phyloP scores from a whole-genome alignment of 2,888 invertebrate genomes.

The Uloborus plumipes region DNA sequence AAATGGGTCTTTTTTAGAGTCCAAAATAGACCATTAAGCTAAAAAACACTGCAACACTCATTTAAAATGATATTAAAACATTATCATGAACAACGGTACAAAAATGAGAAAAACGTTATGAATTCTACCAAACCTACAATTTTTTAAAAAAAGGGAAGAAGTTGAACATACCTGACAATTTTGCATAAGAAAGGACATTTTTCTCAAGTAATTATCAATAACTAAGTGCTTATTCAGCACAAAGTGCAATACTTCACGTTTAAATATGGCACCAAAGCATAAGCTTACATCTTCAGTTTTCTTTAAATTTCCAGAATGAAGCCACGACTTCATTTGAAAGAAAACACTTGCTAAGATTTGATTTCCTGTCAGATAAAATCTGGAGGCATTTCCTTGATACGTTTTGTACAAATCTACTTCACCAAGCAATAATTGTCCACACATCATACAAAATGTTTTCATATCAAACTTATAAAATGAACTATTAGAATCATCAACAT shows the following conservation, averaged over 20 bases:
- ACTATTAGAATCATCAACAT: background rate
- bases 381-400: constrained; percentile 34
- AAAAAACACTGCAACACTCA: too few relatives aligned
- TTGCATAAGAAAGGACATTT: constrained; percentile 19
- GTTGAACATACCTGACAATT: constrained; percentile 25
- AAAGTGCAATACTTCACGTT: constrained; percentile 16
- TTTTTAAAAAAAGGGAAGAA: background rate
- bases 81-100: background rate
- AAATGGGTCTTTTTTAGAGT: too few relatives aligned
- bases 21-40: too few relatives aligned
- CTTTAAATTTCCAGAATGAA: background rate
- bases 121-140: background rate
- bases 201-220: constrained; percentile 40
- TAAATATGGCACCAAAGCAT: constrained; percentile 43
- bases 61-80: too few relatives aligned
- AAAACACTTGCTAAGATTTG: constrained; percentile 40
- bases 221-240: constrained; percentile 16
- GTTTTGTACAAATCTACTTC: constrained; percentile 43
- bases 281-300: constrained; percentile 20
- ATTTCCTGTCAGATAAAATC: constrained; percentile 41
- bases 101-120: background rate
- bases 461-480: constrained; percentile 4
- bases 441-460: constrained; percentile 39
- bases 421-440: constrained; percentile 44
- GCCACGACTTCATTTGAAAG: constrained; percentile 39